Evolutionary conservation across 2,113 vertebrate species (phyloP), one percentile per base, ranked within the genome.

Genomic region (Chaenocephalus aceratus): DNA sequence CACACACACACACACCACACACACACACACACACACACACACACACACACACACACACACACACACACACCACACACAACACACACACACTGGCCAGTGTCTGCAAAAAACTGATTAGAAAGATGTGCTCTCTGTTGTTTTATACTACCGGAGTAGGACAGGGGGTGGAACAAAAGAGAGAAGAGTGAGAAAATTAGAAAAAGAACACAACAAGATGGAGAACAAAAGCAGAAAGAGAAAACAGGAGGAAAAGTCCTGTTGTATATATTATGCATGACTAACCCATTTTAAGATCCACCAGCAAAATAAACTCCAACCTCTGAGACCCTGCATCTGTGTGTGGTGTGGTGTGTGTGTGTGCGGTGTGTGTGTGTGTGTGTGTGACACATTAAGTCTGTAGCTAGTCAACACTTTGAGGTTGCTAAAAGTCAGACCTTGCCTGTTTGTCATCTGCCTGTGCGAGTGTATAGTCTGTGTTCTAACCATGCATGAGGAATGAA

Each of bases 231-330:
- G 67, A 75, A 51, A 73, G 70, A 75, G 21, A 65, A 65, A 41
- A 51, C 57, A 30, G 79, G 23, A 65, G 62, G 36, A 88, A 49
- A 62, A 49, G 51, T 36, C 60, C 54, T 75, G 63, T 61, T 66
- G 67, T 76, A 89, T 90, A 46, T 89, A 90, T 90, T 88, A 92
- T 91, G 78, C 87, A 93, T 88, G 90, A 87, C 81, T 86, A 91
- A 87, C 89, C 84, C 71, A 75, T 83, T 91, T 94, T 84, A 66
- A 84, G 75, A 84, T 54, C 88, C 80, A 81, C 52, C 41, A 85
- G 72, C 67, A 65, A 83, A 69, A 78, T 56, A 23, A 58, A 70
- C 72, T 44, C 52, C 53, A 56, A 30, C 26, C 26, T 30, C 26
- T 2, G 13, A 45, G 57, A 30, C n/a, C 14, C 46, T 61, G 58